Evolutionary conservation across 2,888 invertebrate species (phyloP).

Genomic region (Chirona hameri): DNA sequence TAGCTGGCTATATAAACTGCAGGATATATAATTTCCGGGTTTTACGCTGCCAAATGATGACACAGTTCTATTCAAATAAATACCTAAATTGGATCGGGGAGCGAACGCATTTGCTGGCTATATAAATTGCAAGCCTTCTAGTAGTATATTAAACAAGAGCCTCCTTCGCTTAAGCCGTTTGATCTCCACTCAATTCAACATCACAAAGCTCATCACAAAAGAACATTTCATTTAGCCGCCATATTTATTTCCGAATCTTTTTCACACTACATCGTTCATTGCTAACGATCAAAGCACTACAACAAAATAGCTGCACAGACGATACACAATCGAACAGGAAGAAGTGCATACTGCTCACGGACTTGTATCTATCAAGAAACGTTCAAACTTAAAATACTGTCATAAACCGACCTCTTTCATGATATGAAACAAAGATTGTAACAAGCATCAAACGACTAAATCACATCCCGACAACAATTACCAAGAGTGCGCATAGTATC

Average conservation of each 20-base stretch:
- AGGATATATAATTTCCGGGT: too few species aligned
- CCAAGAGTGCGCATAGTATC: neutral
- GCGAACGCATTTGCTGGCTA: too few species aligned
- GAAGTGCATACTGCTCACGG: neutral
- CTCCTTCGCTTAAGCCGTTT: too few species aligned
- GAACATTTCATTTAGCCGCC: neutral
- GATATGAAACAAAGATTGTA: neutral
- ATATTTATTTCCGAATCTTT: neutral
- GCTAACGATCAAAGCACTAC: neutral
- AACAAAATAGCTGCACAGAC: neutral
- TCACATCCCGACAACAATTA: neutral
- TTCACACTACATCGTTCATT: neutral
- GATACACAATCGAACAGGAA: neutral
- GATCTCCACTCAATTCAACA: too few species aligned
- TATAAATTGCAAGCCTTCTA: too few species aligned
- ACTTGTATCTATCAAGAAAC: neutral
- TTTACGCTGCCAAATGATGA: too few species aligned
- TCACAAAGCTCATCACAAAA: neutral
- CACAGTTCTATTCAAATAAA: too few species aligned
- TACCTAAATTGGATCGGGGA: too few species aligned
- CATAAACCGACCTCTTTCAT: neutral
- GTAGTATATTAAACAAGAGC: too few species aligned
- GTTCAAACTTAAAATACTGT: neutral
- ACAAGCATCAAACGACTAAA: neutral
- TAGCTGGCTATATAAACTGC: too few species aligned